Evolutionary conservation across 2,113 vertebrate genomes (phyloP), one percentile per base, ranked within the genome.

Genomic region (Gobiocypris rarus): DNA sequence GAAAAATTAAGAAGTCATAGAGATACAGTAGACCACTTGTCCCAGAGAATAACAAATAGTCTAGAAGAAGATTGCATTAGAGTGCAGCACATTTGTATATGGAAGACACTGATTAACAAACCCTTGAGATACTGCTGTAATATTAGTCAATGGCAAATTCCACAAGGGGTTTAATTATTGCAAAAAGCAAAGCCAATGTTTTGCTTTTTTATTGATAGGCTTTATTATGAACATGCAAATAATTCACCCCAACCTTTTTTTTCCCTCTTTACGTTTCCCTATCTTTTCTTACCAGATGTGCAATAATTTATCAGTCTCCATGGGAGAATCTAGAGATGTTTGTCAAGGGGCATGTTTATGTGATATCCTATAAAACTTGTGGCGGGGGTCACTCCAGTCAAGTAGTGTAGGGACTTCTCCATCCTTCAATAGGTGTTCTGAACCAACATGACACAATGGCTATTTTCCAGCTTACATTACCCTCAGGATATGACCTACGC

Each of bases 301-400:
- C 54, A 7, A 28, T 65, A 28, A 38, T 45, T 41, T 74, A 5
- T 69, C 41, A 67, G 26, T 80, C 59, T 80, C 78, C 78, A 50
- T 22, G 43, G 24, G 59, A 67, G 14, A 78, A 5, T 73, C 14
- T 4, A 24, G 45, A 59, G 34, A 22, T 48, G 11, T 75, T 79
- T 52, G 41, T 82, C 19, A 26, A 34, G 52, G 22, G 90, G 90
- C 90, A 93, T 93, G 93, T 92, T 94, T 92, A 91, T 93, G 89
- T 89, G 87, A 89, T 89, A 91, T 92, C 91, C 89, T 89, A 92
- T 94, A 92, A 93, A 95, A 92, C 92, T 93, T 94, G 90, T 90
- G 89, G 90, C 92, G 87, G 88, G 91, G 92, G 93, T 95, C 93
- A 93, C 3, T 54, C 63, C 88, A 93, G 92, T 90, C 91, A 92